Percentiles rank a stretch among this genome's conserved stretches.
These are phyloP conservation scores for Drosophila malerkotliana DNA, from an alignment of 1,140 invertebrate species.

Conservation along the genomic window DNA sequence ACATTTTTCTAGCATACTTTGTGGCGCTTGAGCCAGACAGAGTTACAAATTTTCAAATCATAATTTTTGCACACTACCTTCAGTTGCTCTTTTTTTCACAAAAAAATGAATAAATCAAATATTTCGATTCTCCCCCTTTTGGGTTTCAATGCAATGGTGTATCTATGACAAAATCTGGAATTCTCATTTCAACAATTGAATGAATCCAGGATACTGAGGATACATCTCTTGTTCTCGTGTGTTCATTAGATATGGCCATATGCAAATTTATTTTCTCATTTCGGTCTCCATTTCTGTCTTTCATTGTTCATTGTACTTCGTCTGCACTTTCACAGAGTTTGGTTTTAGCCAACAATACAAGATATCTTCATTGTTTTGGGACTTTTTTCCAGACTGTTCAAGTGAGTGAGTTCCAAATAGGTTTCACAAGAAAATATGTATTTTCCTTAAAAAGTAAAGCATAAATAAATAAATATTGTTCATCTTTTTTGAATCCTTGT, in stretches of 20 bases:
- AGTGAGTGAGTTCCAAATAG: conserved; percentile 25
- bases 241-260: conserved; percentile 59
- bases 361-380: conserved; percentile 9
- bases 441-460: neutral
- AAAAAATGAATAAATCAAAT: neutral
- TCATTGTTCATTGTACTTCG: conserved; percentile 10
- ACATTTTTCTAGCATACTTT: conserved; percentile 11
- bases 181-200: conserved; percentile 72
- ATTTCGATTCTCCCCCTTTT: conserved; percentile 9
- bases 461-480: no score
- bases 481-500: no score
- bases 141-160: neutral
- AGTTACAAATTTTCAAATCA: conserved; percentile 22
- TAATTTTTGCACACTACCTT: conserved; percentile 15
- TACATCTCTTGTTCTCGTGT: conserved; percentile 32
- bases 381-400: conserved; percentile 18
- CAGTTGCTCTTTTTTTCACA: neutral
- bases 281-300: conserved; percentile 14
- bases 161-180: conserved; percentile 65
- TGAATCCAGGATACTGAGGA: conserved; percentile 33
- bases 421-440: conserved; percentile 4
- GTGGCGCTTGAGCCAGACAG: neutral
- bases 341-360: conserved; percentile 18
- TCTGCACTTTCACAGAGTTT: conserved; percentile 5
- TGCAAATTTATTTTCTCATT: conserved; percentile 48